A percentile compares a stretch with the other conserved stretches of the same genome.
These are phyloP conservation scores for Tuberolachnus salignus DNA, from an alignment of 2,888 invertebrate species.

Conservation along the genomic window DNA sequence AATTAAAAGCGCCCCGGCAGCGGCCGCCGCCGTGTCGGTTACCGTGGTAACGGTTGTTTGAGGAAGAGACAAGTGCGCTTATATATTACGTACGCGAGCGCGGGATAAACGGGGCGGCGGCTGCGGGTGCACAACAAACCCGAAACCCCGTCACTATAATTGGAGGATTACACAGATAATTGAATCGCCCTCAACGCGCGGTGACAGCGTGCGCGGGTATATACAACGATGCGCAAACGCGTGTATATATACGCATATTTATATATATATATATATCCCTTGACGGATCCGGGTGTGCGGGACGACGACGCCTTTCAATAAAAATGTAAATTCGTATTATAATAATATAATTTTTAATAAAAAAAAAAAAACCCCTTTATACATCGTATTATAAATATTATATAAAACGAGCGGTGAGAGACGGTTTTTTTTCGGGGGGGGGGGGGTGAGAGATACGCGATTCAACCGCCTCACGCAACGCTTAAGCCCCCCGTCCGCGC, in stretches of 20 bases:
- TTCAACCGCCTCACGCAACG: conserved; percentile 1
- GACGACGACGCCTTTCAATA: conserved; percentile 50
- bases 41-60: conserved; percentile 54
- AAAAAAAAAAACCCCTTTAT: conserved; percentile 17
- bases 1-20: conserved; percentile 49
- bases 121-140: conserved; percentile 21
- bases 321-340: conserved; percentile 55
- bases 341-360: conserved; percentile 47
- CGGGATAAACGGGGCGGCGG: background rate
- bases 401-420: conserved; percentile 1
- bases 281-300: background rate
- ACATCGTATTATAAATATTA: background rate
- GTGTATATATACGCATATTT: conserved; percentile 3
- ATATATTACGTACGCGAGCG: background rate
- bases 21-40: conserved; percentile 40
- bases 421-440: too few species aligned
- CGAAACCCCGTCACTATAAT: conserved; percentile 58
- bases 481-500: background rate
- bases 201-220: conserved; percentile 53
- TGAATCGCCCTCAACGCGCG: conserved; percentile 58
- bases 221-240: conserved; percentile 1
- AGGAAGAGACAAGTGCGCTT: conserved; percentile 42
- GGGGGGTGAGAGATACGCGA: background rate
- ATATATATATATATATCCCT: background rate
- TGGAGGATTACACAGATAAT: conserved; percentile 61